A percentile compares a stretch with the other conserved stretches of the same genome.
Conservation (phyloP, 2,797 vertebrate species). For the Acanthornis magna region DNA sequence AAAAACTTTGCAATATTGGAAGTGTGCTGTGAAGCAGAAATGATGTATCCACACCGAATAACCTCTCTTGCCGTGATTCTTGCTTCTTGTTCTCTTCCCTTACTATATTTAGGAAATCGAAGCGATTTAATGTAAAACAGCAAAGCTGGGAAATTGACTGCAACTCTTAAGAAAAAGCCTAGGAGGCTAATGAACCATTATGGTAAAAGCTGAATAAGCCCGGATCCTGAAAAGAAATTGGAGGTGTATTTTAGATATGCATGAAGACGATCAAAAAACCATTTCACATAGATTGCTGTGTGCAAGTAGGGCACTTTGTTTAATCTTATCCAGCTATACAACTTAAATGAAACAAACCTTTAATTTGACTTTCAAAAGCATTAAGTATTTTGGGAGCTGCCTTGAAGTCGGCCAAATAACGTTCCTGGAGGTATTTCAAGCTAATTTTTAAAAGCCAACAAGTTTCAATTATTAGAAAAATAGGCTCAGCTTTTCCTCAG, state of each 20-base stretch:
- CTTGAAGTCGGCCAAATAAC: slow-evolving; percentile 4
- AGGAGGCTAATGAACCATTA: slow-evolving; percentile 65
- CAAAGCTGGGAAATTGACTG: slow-evolving; percentile 48
- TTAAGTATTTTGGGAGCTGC: slow-evolving; percentile 11
- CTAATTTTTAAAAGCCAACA: slow-evolving; percentile 16
- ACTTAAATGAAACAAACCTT: slow-evolving; percentile 59
- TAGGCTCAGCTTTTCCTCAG: background rate
- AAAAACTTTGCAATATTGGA: background rate
- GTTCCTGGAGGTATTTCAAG: slow-evolving; percentile 18
- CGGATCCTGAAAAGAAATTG: slow-evolving; percentile 44
- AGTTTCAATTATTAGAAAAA: slow-evolving; percentile 14
- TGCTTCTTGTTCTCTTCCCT: background rate
- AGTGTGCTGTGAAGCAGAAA: background rate
- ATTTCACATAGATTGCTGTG: slow-evolving; percentile 37
- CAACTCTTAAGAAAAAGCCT: slow-evolving; percentile 53
- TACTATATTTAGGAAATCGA: slow-evolving; percentile 19
- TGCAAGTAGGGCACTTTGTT: slow-evolving; percentile 46
- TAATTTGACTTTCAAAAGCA: slow-evolving; percentile 61
- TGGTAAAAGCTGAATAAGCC: slow-evolving; percentile 59
- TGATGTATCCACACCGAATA: background rate
- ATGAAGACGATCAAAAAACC: slow-evolving; percentile 58
- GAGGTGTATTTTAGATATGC: slow-evolving; percentile 57
- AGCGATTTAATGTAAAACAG: slow-evolving; percentile 42
- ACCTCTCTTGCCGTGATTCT: background rate
- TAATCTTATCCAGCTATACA: slow-evolving; percentile 42